Conservation (phyloP, 2,113 vertebrate species). For the Panurus biarmicus region DNA sequence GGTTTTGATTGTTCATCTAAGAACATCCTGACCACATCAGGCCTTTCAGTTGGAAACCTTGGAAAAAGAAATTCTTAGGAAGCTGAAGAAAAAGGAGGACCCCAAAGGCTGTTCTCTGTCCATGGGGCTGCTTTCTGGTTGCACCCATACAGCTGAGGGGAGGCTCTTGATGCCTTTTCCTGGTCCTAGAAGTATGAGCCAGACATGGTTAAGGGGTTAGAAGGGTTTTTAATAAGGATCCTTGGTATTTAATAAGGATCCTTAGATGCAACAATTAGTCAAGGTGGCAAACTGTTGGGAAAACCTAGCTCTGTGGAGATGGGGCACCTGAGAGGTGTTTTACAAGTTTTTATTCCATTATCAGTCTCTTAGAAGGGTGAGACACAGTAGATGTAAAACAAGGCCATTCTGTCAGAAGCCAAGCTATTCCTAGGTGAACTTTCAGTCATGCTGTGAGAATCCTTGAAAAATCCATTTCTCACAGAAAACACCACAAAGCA, state of each 20-base stretch:
- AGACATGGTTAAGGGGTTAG: not conserved
- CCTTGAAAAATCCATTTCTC: too few relatives aligned
- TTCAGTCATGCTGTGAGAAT: too few relatives aligned
- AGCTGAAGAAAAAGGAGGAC: not conserved
- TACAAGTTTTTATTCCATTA: too few relatives aligned
- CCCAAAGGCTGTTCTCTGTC: not conserved
- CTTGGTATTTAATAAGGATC: too few relatives aligned
- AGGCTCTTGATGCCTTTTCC: not conserved
- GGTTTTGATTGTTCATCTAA: not conserved
- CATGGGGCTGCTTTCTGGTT: not conserved
- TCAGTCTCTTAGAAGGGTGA: too few relatives aligned
- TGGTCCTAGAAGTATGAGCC: not conserved
- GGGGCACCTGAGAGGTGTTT: too few relatives aligned
- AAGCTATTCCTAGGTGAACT: too few relatives aligned
- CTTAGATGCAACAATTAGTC: accelerated
- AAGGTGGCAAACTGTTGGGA: too few relatives aligned
- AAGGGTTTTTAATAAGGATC: too few relatives aligned
- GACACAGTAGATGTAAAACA: too few relatives aligned
- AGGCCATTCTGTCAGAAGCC: too few relatives aligned
- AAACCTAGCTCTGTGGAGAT: too few relatives aligned
- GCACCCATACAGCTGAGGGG: not conserved
- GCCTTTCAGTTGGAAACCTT: not conserved
- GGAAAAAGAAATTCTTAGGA: not conserved
- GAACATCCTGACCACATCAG: not conserved
- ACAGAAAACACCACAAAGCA: not conserved